phyloP scores from a whole-genome alignment of 2,113 vertebrate genomes.

The Rana temporaria region DNA sequence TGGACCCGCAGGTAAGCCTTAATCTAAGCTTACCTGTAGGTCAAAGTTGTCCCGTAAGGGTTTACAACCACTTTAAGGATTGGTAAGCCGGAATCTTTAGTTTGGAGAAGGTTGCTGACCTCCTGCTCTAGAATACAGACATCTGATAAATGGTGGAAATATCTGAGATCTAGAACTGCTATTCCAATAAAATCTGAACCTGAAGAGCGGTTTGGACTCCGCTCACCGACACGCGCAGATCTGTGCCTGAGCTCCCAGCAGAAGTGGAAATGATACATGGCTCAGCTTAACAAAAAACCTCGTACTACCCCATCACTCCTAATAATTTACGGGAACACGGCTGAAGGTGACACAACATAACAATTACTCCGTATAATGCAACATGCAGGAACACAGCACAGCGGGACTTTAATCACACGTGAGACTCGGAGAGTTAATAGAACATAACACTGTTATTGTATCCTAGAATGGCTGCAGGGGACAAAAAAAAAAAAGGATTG shows the following conservation, averaged over 20 bases:
- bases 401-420: background rate
- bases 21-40: too few species aligned
- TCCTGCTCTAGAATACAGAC: too few species aligned
- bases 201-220: too few species aligned
- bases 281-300: background rate
- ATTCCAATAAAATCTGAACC: too few species aligned
- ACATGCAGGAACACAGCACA: background rate
- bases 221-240: too few species aligned
- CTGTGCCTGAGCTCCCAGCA: background rate
- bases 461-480: background rate
- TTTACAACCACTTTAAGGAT: too few species aligned
- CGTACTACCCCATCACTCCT: background rate
- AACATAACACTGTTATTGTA: background rate
- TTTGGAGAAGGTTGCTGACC: too few species aligned
- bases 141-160: too few species aligned
- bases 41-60: too few species aligned
- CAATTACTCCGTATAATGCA: background rate
- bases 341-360: background rate
- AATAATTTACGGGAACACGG: background rate
- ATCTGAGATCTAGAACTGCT: too few species aligned
- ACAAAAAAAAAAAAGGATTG: background rate
- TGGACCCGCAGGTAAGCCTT: too few species aligned
- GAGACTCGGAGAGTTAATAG: background rate
- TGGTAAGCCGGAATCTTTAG: too few species aligned
- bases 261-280: background rate